Percentiles rank a stretch among this genome's conserved stretches.
phyloP scores from a whole-genome alignment of 2,888 invertebrate genomes.

The Spisula subtruncata region DNA sequence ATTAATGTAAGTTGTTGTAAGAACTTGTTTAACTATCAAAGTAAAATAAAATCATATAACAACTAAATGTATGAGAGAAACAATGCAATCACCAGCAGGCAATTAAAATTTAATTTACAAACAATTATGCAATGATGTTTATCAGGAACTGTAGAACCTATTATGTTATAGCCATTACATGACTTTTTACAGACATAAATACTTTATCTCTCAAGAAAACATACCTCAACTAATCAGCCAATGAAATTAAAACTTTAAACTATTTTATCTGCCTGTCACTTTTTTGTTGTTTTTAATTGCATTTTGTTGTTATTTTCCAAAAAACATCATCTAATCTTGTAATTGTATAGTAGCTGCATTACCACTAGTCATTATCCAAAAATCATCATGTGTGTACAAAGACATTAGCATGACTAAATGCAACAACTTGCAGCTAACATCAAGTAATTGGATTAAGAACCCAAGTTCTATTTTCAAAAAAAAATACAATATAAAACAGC shows the following conservation, averaged over 20 bases:
- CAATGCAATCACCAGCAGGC: too few species aligned
- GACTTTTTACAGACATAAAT: not conserved
- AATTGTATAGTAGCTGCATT: not conserved
- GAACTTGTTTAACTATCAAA: too few species aligned
- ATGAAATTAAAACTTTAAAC: not conserved
- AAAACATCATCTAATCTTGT: too few species aligned
- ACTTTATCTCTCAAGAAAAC: not conserved
- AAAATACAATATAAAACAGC: not conserved
- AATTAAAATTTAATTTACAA: too few species aligned
- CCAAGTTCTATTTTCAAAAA: not conserved
- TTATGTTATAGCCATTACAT: too few species aligned
- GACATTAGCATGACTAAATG: not conserved
- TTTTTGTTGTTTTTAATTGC: conserved; percentile 4
- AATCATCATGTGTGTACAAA: not conserved
- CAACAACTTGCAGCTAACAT: not conserved
- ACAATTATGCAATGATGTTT: too few species aligned
- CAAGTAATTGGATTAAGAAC: too few species aligned
- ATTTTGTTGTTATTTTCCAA: not conserved
- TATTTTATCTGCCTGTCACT: not conserved
- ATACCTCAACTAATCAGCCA: conserved; percentile 14
- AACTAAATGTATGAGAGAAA: too few species aligned
- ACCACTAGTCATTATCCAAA: not conserved
- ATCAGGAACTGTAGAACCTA: too few species aligned
- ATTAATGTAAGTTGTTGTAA: too few species aligned
- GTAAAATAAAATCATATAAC: too few species aligned